Base-by-base conservation (phyloP, 1,140 invertebrate genomes). In the Himalopsyche phryganea region DNA sequence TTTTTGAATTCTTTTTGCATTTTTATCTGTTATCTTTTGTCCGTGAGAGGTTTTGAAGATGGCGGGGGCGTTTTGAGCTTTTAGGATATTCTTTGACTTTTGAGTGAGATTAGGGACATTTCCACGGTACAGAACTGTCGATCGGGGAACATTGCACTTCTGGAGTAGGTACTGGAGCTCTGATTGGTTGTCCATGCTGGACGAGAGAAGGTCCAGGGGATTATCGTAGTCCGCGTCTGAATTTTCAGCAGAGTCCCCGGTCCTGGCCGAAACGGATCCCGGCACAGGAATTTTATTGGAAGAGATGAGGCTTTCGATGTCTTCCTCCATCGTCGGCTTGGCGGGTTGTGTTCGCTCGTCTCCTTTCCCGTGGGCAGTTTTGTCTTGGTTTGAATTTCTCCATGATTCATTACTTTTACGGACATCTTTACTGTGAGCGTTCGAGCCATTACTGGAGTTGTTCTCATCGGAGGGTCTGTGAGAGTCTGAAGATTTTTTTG, bases 221-320 rank as follows among this genome's bases (percentile, higher is more conserved):
- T 36, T 10, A 68, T 76, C 74, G 0, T 66, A 56, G 45, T 75
- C 73, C 0, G 63, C 41, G 51, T 76, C 74, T 0, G 72, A 71
- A 1, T 67, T 64, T 19, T 74, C 71, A 46, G 69, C 73, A 2
- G 61, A 35, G 9, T 17, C 45, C 40, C 33, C 52, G 10, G 20
- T 2, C 13, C 42, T 3, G 45, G 49, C 7, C 54, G 53, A 56
- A 71, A 75, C 10, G 65, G 61, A 44, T 9, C 23, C 46, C 0
- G 76, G 74, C 6, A 77, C 72, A 20, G 71, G 68, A 35, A 78
- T 78, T 63, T 75, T 78, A 57, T 78, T 78, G 5, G 75, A 74
- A 0, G 75, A 78, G 47, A 78, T 78, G 3, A 78, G 69, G 50
- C 73, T 75, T 63, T 78, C 76, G 14, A 77, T 77, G 47, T 78